These are phyloP conservation scores for Morpho deidamia DNA, from an alignment of 2,888 invertebrate species.

Conservation along the genomic window DNA sequence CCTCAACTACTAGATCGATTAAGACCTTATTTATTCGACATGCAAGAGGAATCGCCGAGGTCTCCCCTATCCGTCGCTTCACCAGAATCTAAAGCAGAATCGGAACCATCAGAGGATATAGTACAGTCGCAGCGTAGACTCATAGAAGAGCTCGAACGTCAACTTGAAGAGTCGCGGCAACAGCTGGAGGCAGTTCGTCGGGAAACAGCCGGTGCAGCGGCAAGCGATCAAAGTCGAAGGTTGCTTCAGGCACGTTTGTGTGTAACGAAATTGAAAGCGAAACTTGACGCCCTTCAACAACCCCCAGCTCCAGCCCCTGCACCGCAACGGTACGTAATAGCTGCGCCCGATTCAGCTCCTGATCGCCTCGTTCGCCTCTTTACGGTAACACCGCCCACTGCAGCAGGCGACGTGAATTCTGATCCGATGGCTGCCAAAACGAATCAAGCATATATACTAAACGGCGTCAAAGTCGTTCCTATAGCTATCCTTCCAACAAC, in stretches of 20 bases:
- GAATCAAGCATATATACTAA: slow-evolving; percentile 80
- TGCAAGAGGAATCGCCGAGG: slow-evolving; percentile 67
- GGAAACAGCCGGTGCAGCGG: slow-evolving; percentile 72
- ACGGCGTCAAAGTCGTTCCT: slow-evolving; percentile 77
- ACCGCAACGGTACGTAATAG: slow-evolving; percentile 57
- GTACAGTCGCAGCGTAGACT: slow-evolving; percentile 88
- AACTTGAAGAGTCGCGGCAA: slow-evolving; percentile 86
- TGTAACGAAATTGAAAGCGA: slow-evolving; percentile 76
- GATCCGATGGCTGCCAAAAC: slow-evolving; percentile 39
- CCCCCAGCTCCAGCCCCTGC: slow-evolving; percentile 52
- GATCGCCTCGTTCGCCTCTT: slow-evolving; percentile 54
- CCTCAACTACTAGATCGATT: slow-evolving; percentile 95
- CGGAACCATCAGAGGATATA: slow-evolving; percentile 81
- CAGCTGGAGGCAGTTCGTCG: slow-evolving; percentile 85
- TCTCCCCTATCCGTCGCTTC: slow-evolving; percentile 62
- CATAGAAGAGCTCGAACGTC: slow-evolving; percentile 92
- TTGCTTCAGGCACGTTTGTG: slow-evolving; percentile 81
- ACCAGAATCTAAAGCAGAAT: slow-evolving; percentile 49
- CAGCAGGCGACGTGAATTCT: slow-evolving; percentile 23
- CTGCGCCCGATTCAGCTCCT: slow-evolving; percentile 42
- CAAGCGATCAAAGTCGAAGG: slow-evolving; percentile 64
- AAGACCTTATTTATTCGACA: slow-evolving; percentile 81
- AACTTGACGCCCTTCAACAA: slow-evolving; percentile 80
- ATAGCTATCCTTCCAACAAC: slow-evolving; percentile 68
- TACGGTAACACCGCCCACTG: slow-evolving; percentile 47